phyloP scores from a whole-genome alignment of 2,797 vertebrate species.

The Scyliorhinus canicula region DNA sequence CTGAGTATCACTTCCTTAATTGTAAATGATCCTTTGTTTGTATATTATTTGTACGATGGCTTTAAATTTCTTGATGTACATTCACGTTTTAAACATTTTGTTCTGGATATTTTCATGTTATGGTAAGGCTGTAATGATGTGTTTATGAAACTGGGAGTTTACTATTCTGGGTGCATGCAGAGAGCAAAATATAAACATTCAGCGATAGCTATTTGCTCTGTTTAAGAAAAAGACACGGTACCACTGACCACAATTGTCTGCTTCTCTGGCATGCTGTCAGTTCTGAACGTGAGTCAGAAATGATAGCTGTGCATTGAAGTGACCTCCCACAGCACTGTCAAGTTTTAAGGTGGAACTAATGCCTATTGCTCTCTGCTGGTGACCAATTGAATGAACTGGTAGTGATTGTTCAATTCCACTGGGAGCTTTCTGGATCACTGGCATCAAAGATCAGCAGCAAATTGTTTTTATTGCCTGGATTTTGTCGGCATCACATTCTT shows the following conservation, averaged over 20 bases:
- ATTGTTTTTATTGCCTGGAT: neutral
- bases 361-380: neutral
- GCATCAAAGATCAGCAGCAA: neutral
- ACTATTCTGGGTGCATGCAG: neutral
- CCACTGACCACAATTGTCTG: no score
- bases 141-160: neutral
- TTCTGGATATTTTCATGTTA: neutral
- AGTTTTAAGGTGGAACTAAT: slow-evolving; percentile 10
- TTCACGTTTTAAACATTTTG: neutral
- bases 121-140: neutral
- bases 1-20: neutral
- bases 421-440: neutral
- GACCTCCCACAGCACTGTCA: neutral
- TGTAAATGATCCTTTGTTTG: neutral
- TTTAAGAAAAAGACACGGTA: neutral
- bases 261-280: neutral
- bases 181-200: neutral
- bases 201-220: neutral
- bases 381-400: neutral
- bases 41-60: neutral
- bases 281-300: no score
- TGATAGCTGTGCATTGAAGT: neutral
- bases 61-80: neutral
- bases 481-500: neutral
- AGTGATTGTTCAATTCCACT: neutral